Conservation (phyloP, 2,113 vertebrate species). For the Struthidea cinerea region DNA sequence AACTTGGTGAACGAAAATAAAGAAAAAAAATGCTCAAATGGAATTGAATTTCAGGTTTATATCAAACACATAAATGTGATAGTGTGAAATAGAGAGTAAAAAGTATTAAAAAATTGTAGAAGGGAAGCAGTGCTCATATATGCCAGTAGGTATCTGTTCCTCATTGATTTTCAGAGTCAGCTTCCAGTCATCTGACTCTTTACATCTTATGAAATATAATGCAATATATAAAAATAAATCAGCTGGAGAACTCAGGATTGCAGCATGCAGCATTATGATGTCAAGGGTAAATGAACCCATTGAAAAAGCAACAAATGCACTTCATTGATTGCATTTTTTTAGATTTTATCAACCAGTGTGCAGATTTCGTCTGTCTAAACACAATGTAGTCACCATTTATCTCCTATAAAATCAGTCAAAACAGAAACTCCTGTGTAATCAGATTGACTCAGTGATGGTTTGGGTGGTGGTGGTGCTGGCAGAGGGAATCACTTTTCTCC, state of each 20-base stretch:
- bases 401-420: constrained; percentile 44
- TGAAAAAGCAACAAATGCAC: constrained; percentile 11
- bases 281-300: constrained; percentile 11
- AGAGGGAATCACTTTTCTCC: constrained; percentile 20
- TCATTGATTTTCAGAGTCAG: constrained; percentile 13
- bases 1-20: background rate
- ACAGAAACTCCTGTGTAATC: constrained; percentile 49
- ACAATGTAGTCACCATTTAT: constrained; percentile 38
- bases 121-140: background rate
- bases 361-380: background rate
- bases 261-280: background rate
- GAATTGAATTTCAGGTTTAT: background rate
- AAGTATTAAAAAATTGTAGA: background rate
- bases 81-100: background rate
- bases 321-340: constrained; percentile 4
- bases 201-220: background rate
- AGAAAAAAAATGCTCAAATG: background rate
- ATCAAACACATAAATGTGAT: background rate
- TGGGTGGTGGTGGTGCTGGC: background rate
- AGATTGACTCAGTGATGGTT: constrained; percentile 10
- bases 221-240: constrained; percentile 28
- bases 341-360: background rate
- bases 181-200: background rate
- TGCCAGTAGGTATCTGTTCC: background rate
- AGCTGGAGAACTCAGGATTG: background rate